Conservation (phyloP, 2,888 invertebrate genomes). For the Terebella lapidaria region DNA sequence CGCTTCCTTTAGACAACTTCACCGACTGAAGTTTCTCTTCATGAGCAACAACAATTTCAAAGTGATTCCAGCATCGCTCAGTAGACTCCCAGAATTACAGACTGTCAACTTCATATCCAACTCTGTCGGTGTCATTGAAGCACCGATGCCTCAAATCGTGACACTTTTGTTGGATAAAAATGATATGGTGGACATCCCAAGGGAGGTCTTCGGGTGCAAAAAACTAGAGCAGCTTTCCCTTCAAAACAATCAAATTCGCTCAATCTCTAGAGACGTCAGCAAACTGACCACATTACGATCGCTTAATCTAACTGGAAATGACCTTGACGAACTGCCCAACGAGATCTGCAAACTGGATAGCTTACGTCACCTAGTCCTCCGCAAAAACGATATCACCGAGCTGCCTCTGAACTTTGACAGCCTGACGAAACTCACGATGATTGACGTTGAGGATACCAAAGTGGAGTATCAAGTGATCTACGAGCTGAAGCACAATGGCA, state of each 20-base stretch:
- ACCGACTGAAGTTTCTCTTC: neutral
- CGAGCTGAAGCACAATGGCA: neutral
- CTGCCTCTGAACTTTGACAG: neutral
- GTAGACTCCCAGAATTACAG: neutral
- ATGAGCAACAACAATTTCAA: neutral
- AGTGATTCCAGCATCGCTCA: neutral
- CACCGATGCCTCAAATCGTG: neutral
- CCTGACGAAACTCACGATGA: neutral
- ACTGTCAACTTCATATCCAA: neutral
- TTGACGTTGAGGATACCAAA: neutral
- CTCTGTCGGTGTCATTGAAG: neutral
- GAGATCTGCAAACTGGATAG: neutral
- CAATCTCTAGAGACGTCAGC: neutral
- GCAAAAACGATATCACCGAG: neutral
- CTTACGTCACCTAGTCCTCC: neutral
- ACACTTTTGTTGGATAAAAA: neutral
- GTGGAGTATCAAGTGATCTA: neutral
- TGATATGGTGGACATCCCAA: neutral
- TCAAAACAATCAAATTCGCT: neutral
- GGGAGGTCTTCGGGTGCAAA: neutral
- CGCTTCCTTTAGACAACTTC: neutral
- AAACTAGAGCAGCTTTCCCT: neutral
- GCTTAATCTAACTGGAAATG: neutral
- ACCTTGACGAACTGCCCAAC: neutral
- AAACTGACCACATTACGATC: neutral